Conservation (phyloP, 2,888 invertebrate genomes). For the Celastrina argiolus region DNA sequence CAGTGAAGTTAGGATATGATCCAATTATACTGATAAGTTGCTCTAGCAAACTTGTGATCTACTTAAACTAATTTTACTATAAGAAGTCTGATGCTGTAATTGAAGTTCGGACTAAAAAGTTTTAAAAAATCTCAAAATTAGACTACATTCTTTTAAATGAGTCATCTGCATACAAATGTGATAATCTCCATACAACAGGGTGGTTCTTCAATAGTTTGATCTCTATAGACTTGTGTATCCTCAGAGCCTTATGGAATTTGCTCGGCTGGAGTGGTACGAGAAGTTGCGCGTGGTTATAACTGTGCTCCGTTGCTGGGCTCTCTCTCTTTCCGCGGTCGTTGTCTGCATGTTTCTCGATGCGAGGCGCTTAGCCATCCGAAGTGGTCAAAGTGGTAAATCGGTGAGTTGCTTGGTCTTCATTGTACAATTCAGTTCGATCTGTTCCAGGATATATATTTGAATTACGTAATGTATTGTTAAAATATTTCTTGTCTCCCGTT, state of each 20-base stretch:
- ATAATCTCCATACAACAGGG: too few species aligned
- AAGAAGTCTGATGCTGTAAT: too few species aligned
- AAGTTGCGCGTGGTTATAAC: constrained; percentile 44
- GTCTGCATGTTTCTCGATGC: constrained; percentile 40
- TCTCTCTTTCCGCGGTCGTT: constrained; percentile 42
- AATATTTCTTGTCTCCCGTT: too few species aligned
- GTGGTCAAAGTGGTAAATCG: constrained; percentile 25
- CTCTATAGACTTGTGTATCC: constrained; percentile 33
- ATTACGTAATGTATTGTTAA: not conserved
- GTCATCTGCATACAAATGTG: too few species aligned
- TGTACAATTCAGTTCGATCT: not conserved
- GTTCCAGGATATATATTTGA: not conserved
- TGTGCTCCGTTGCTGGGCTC: constrained; percentile 47
- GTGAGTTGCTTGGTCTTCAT: constrained; percentile 29
- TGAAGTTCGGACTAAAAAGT: too few species aligned
- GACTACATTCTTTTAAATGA: too few species aligned
- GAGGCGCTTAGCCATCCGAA: constrained; percentile 28
- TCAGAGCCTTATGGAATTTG: constrained; percentile 46
- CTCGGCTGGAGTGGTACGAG: constrained; percentile 43
- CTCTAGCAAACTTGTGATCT: too few species aligned
- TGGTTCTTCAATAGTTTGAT: not conserved
- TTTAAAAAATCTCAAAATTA: too few species aligned
- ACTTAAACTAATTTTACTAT: too few species aligned
- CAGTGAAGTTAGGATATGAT: too few species aligned
- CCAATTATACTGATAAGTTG: too few species aligned